phyloP scores from a whole-genome alignment of 2,797 vertebrate genomes.

The Rhynchotus rufescens region DNA sequence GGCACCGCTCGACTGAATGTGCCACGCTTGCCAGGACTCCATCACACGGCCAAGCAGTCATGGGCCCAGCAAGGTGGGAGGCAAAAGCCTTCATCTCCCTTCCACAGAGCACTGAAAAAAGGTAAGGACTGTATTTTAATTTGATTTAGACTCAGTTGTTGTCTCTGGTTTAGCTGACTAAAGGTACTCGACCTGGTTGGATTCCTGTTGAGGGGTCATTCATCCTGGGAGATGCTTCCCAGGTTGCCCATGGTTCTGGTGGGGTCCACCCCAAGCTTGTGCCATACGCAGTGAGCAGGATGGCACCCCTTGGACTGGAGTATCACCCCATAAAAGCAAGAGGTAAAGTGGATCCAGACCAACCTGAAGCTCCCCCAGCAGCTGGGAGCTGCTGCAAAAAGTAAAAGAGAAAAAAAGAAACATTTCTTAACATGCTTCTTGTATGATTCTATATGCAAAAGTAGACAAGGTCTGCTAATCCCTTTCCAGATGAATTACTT shows the following conservation, averaged over 20 bases:
- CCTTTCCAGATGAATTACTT: not conserved
- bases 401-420: no score
- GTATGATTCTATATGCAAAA: not conserved
- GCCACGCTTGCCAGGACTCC: not conserved
- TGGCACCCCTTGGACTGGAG: not conserved
- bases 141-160: not conserved
- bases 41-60: constrained; percentile 37
- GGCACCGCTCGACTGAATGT: not conserved
- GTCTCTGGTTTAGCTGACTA: not conserved
- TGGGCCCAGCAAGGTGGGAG: fast-evolving
- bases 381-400: not conserved
- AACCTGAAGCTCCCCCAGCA: fast-evolving
- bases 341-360: not conserved
- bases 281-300: not conserved
- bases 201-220: not conserved
- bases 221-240: no score
- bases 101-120: not conserved
- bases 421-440: not conserved
- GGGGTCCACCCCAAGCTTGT: not conserved
- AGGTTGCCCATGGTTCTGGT: not conserved
- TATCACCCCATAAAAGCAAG: not conserved
- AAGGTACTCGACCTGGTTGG: fast-evolving
- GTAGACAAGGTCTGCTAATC: not conserved
- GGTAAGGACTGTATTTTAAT: not conserved
- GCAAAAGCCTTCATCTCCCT: not conserved